Conservation (phyloP, 2,888 invertebrate species). For the Cosmorhoe ocellata region DNA sequence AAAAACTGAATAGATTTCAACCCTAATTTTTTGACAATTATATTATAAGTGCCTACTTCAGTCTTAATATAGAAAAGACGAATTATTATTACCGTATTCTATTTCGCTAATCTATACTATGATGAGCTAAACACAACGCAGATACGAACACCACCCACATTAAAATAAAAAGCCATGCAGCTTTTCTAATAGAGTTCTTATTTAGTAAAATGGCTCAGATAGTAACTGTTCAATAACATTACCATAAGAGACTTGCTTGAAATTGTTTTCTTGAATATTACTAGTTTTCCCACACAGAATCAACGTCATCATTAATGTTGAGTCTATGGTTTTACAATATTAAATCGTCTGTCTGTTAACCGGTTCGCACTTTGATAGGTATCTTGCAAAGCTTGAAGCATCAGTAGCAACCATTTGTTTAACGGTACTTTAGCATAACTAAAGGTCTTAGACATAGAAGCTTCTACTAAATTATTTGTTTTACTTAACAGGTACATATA, state of each 20-base stretch:
- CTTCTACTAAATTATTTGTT: too few relatives aligned
- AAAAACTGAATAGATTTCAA: too few relatives aligned
- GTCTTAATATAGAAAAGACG: too few relatives aligned
- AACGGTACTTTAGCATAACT: not conserved
- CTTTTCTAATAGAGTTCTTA: not conserved
- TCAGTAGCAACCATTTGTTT: not conserved
- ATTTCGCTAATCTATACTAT: too few relatives aligned
- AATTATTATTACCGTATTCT: too few relatives aligned
- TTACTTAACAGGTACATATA: too few relatives aligned
- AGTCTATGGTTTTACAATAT: slow-evolving; percentile 23
- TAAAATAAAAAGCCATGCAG: too few relatives aligned
- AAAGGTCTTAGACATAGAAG: too few relatives aligned
- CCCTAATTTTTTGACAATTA: too few relatives aligned
- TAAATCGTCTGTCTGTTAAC: slow-evolving; percentile 15
- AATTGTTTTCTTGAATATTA: slow-evolving; percentile 4
- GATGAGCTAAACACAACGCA: too few relatives aligned
- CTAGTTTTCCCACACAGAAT: slow-evolving; percentile 15
- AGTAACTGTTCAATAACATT: slow-evolving; percentile 1
- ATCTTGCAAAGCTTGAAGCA: slow-evolving; percentile 10
- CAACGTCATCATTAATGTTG: slow-evolving; percentile 24
- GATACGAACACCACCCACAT: too few relatives aligned
- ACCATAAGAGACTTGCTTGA: not conserved
- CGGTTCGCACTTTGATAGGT: slow-evolving; percentile 17
- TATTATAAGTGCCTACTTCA: too few relatives aligned
- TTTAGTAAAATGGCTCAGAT: not conserved